Conservation (phyloP, 2,797 vertebrate genomes). For the Melanotaenia boesemani region DNA sequence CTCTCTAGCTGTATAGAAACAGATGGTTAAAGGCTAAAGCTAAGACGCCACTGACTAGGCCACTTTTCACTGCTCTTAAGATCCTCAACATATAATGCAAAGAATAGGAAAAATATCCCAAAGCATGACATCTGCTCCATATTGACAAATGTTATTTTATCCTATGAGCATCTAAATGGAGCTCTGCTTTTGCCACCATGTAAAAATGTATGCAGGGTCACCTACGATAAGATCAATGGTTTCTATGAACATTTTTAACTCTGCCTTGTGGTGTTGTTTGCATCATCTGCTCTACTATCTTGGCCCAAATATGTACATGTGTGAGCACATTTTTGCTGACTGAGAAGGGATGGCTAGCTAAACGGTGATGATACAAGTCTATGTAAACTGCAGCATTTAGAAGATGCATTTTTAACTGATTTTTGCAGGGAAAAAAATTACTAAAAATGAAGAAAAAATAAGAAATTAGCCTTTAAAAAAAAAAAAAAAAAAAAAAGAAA, state of each 20-base stretch:
- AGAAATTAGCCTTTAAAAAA: not conserved
- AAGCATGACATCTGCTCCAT: conserved; percentile 4
- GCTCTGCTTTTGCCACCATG: not conserved
- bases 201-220: not conserved
- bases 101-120: conserved; percentile 15
- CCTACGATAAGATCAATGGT: not conserved
- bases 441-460: not conserved
- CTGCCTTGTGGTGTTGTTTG: not conserved
- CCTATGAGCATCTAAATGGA: not conserved
- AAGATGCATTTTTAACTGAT: not conserved
- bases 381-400: not conserved
- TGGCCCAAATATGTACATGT: not conserved
- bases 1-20: conserved; percentile 53
- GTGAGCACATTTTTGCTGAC: not conserved
- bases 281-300: not conserved
- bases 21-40: conserved; percentile 71
- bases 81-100: conserved; percentile 36
- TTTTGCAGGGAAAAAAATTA: not conserved
- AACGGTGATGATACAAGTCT: not conserved
- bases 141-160: conserved; percentile 23
- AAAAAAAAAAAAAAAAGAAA: not conserved
- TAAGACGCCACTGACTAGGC: conserved; percentile 56
- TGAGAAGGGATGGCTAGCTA: not conserved
- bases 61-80: conserved; percentile 49
- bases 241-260: not conserved